These are phyloP conservation scores for Ditylenchus weischeri DNA, from an alignment of 2,888 invertebrate species.

Conservation along the genomic window DNA sequence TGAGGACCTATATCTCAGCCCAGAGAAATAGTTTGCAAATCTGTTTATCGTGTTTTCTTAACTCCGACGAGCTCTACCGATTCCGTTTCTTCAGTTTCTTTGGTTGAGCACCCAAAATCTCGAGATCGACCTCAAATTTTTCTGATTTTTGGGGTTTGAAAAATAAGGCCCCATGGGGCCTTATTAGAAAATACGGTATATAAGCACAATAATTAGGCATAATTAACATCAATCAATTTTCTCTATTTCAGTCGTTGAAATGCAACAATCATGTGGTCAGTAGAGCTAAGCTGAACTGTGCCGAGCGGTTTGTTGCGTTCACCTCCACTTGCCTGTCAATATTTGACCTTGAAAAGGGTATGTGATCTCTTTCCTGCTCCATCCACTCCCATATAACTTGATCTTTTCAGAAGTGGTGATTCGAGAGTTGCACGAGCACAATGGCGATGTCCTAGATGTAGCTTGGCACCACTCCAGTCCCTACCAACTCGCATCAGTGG, in stretches of 20 bases:
- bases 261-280: slow-evolving; percentile 12
- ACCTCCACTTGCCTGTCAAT: slow-evolving; percentile 16
- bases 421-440: slow-evolving; percentile 32
- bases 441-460: slow-evolving; percentile 23
- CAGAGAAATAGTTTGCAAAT: no score
- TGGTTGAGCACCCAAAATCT: no score
- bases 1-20: no score
- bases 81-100: no score
- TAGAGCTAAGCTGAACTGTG: slow-evolving; percentile 20
- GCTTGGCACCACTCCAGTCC: slow-evolving; percentile 29
- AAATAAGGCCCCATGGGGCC: no score
- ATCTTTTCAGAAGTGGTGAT: slow-evolving; percentile 11
- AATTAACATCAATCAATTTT: no score
- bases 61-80: no score
- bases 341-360: slow-evolving; percentile 33
- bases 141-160: no score
- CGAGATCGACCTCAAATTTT: no score
- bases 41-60: no score
- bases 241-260: slow-evolving; percentile 21
- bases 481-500: slow-evolving; percentile 29
- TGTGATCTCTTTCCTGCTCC: background rate
- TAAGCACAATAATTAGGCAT: no score
- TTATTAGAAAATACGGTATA: no score
- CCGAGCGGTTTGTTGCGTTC: slow-evolving; percentile 25
- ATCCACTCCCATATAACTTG: background rate